Base-by-base conservation (phyloP, 2,113 vertebrate genomes). In the Megalops atlanticus region DNA sequence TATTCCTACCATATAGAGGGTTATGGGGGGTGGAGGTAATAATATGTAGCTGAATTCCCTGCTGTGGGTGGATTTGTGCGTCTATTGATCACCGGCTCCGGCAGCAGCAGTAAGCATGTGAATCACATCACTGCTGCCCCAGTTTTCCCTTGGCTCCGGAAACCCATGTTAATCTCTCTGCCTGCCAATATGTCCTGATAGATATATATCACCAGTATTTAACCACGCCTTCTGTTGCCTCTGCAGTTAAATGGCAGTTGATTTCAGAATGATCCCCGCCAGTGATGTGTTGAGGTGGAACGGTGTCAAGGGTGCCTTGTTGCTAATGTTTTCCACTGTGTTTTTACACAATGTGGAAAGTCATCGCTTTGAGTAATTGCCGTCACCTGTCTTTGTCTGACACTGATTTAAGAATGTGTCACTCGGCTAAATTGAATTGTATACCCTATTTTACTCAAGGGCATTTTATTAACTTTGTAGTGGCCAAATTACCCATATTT, bases 231-330 rank as follows among this genome's bases (percentile, higher is more conserved):
- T 58, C 52, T 78, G 90, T 90, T 87, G 86, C 90, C 85, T 91
- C 81, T 84, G 86, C 86, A 92, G 90, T 90, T 92, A 89, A 82
- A 38, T 0, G 16, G 83, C 87, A 89, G 90, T 91, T 90, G 86
- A 90, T 90, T 90, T 90, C 91, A 92, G 92, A 89, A 89, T 88
- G 84, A 92, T 91, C 89, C 89, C 89, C 85, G 86, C 84, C 75
- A n/a, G 11, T 8, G 31, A 10, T 31, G n/a, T n/a, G n/a, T n/a
- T n/a, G n/a, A n/a, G n/a, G n/a, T 64, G n/a, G 3, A 54, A 24
- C 0, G 16, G 49, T 16, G 49, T 54, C 52, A 64, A 64, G 24
- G 24, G 31, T 31, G 58, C 24, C 58, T 45, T 14, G n/a, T n/a
- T n/a, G n/a, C n/a, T n/a, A n/a, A n/a, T n/a, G n/a, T n/a, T n/a